Evolutionary conservation across 1,140 invertebrate genomes (phyloP).

Genomic region (Drosophila pruinosa): DNA sequence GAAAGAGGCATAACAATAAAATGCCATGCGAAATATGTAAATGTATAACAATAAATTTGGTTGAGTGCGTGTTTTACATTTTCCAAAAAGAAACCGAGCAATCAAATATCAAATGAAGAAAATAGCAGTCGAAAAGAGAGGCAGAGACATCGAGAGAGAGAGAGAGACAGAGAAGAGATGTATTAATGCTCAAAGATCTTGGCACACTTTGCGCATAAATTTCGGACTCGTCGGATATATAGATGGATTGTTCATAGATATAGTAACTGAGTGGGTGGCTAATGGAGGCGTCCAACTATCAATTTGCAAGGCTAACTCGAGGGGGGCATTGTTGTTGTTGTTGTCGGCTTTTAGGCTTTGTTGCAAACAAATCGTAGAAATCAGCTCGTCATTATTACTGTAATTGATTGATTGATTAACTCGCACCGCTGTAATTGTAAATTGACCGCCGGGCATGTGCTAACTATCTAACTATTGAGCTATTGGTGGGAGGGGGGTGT

Average conservation of each 20-base stretch:
- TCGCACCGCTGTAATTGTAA: slow-evolving; percentile 57
- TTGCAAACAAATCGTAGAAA: slow-evolving; percentile 29
- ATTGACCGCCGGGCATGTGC: slow-evolving; percentile 58
- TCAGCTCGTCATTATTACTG: slow-evolving; percentile 54
- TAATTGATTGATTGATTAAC: slow-evolving; percentile 76
- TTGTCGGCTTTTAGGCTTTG: slow-evolving; percentile 11
- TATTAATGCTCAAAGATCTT: slow-evolving; percentile 15
- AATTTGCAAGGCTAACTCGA: slow-evolving; percentile 2
- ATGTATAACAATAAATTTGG: slow-evolving; percentile 59
- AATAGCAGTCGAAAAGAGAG: neutral
- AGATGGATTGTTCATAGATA: neutral
- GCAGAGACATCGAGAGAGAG: neutral
- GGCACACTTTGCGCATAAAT: slow-evolving; percentile 68
- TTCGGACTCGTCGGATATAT: slow-evolving; percentile 7
- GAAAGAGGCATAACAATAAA: slow-evolving; percentile 36
- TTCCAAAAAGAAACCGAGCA: slow-evolving; percentile 23
- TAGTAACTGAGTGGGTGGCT: slow-evolving; percentile 18
- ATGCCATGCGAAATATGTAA: slow-evolving; percentile 59
- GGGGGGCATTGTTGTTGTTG: neutral
- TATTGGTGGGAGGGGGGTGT: slow-evolving; percentile 30
- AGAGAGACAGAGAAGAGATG: neutral
- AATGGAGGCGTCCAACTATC: slow-evolving; percentile 7
- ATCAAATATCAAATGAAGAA: neutral
- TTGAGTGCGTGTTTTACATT: slow-evolving; percentile 48
- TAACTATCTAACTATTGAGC: neutral